Base-by-base conservation (phyloP, 2,797 vertebrate genomes). In the Gadopsis marmoratus region DNA sequence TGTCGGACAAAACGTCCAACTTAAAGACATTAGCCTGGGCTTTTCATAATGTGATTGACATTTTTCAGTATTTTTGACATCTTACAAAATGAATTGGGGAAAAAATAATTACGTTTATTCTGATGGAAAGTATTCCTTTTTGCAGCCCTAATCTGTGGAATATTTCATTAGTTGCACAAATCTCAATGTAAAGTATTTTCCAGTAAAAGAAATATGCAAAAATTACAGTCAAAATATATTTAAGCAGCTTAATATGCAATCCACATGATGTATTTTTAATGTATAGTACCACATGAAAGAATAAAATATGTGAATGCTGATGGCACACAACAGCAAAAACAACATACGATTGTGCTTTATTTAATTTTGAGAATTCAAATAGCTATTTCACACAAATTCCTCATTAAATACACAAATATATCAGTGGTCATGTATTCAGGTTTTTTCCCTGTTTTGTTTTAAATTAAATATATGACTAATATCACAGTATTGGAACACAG, bases 291-390 rank as follows among this genome's bases (percentile, higher is more conserved):
- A 47, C 45, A 47, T 68, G 33, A 69, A 55, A 55, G 4, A 76
- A 13, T 39, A 70, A 41, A 41, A 56, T 50, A 17, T 41, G 37
- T 77, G 41, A 76, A 70, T 48, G 58, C 74, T 81, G 47, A 79
- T 17, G 7, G 74, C 55, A 89, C 60, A 78, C 62, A 47, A 85
- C 58, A 71, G 76, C 63, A 70, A 73, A 79, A 73, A 78, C 83
- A 91, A 86, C 69, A 77, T 92, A 81, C 43, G 83, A 91, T 89
- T 94, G 93, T 95, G 94, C 94, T 95, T 95, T 95, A 93, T 92
- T 94, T 84, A 61, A 89, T 88, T 83, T 84, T 93, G 90, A 94
- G 86, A 91, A 92, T 85, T 91, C 50, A 88, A 85, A 92, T 84
- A 88, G 14, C 75, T 82, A 87, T 88, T 92, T 90, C 76, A 90